Evolutionary conservation across 2,113 vertebrate genomes (phyloP), one percentile per base, ranked within the genome.

Genomic region (Saccopteryx leptura): DNA sequence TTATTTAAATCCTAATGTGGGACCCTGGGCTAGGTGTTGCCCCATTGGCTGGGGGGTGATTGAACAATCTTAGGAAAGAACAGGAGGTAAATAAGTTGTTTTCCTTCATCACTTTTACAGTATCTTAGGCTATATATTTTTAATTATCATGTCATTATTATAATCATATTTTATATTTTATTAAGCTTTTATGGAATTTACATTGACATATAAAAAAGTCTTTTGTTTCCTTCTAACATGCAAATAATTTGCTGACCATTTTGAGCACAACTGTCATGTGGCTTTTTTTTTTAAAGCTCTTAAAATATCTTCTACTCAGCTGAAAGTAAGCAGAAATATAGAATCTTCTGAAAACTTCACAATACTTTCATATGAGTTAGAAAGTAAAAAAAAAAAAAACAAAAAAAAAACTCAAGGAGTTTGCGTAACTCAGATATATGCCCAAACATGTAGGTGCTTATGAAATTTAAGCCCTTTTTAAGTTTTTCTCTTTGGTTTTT

Each of bases 401-500:
- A 39, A 39, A 39, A 39, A 39, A 39, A 2, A 39, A 39, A 39
- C 39, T 52, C n/a, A 23, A 60, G 7, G 9, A 54, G 5, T 50
- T 91, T 72, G 3, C 19, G 15, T 68, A 90, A 88, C 21, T 19
- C 60, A 72, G 28, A 50, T 80, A 46, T n/a, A 52, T 2, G 9
- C 14, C 61, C 7, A 94, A 87, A 93, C 33, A 2, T 84, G 39
- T 46, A 46, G 17, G 6, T 94, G 21, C 46, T 61, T 93, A 9
- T 79, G 58, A 91, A 54, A 80, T 81, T 23, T 61, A 63, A 91
- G 28, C 15, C 1, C n/a, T n/a, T 52, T 69, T 50, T 56, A 21
- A 58, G 11, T 97, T 97, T 98, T 97, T 96, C 92, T 95, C 60
- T 24, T 90, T 86, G 54, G 68, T 5, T 75, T 97, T 96, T 91